These are phyloP conservation scores for Strigops habroptila DNA, from an alignment of 2,113 vertebrate species.

Conservation along the genomic window DNA sequence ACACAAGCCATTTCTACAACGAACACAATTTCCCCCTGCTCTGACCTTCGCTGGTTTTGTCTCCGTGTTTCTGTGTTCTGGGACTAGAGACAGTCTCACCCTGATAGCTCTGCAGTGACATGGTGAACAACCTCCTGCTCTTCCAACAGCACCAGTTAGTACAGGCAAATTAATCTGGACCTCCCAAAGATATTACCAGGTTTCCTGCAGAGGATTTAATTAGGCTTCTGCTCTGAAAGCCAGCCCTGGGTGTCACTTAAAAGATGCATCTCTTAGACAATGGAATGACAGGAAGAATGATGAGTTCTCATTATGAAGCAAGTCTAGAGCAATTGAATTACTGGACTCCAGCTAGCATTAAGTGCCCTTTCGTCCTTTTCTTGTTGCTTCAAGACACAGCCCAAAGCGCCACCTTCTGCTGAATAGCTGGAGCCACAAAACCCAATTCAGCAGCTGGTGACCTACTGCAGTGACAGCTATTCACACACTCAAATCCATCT, in stretches of 20 bases:
- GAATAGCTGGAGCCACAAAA: not conserved
- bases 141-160: not conserved
- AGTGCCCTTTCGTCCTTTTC: not conserved
- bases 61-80: not conserved
- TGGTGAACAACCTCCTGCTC: not conserved
- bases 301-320: not conserved
- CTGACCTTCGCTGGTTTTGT: not conserved
- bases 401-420: conserved; percentile 52
- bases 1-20: not conserved
- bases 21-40: not conserved
- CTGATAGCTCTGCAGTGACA: not conserved
- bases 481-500: not conserved
- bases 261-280: conserved; percentile 4
- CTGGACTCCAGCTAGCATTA: not conserved
- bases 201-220: conserved; percentile 26
- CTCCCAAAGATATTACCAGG: not conserved
- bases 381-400: not conserved
- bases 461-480: not conserved
- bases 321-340: conserved; percentile 28
- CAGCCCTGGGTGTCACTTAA: conserved; percentile 31
- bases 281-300: conserved; percentile 42
- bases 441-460: not conserved
- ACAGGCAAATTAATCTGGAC: not conserved
- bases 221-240: conserved; percentile 32
- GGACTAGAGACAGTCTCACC: not conserved